These are phyloP conservation scores for Latrodectus elegans DNA, from an alignment of 2,888 invertebrate genomes.

Conservation along the genomic window DNA sequence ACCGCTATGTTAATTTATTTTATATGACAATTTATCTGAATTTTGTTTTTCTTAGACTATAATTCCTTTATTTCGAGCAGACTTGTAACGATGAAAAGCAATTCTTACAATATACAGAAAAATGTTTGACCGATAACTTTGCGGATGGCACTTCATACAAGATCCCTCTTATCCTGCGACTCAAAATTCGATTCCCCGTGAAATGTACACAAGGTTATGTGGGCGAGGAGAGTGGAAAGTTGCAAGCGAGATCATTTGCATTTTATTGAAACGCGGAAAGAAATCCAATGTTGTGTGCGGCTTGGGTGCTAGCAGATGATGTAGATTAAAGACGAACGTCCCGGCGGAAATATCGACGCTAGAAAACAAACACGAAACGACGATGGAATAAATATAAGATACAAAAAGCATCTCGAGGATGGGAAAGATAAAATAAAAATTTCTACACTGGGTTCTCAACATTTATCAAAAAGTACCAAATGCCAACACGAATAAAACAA, in stretches of 20 bases:
- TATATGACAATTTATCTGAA: too few relatives aligned
- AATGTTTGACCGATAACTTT: background rate
- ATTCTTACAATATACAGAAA: too few relatives aligned
- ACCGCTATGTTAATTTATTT: too few relatives aligned
- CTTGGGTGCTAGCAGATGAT: conserved; percentile 12
- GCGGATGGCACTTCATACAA: conserved; percentile 41
- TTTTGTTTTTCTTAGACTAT: too few relatives aligned
- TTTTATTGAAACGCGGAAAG: conserved; percentile 42
- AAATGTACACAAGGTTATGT: background rate
- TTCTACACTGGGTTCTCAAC: background rate
- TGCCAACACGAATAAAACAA: background rate
- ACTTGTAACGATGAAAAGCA: too few relatives aligned
- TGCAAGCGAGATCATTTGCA: conserved; percentile 43
- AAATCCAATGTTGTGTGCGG: conserved; percentile 32
- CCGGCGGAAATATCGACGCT: background rate
- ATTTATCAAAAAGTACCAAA: conserved; percentile 24
- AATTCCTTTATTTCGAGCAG: too few relatives aligned
- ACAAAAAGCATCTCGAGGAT: background rate
- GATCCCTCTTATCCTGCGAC: conserved; percentile 16
- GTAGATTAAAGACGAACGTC: conserved; percentile 31
- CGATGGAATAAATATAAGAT: conserved; percentile 4
- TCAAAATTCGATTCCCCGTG: background rate
- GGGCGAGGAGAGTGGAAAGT: background rate
- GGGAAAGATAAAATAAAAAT: background rate
- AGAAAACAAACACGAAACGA: background rate